Evolutionary conservation across 2,113 vertebrate genomes (phyloP).

Genomic region (Eidolon helvum): DNA sequence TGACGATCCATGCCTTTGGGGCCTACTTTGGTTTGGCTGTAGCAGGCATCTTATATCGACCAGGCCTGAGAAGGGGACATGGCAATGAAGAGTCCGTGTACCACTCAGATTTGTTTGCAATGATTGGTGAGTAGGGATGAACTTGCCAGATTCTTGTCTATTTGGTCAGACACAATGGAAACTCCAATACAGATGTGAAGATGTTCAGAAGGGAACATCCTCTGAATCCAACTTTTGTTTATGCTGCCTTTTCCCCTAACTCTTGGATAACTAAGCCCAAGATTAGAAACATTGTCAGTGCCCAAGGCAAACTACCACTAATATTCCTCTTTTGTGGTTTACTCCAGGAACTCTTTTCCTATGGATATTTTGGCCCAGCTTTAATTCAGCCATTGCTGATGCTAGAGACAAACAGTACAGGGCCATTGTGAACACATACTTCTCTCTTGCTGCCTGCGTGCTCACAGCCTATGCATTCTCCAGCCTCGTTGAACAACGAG

Average conservation of each 20-base stretch:
- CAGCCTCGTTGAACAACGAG: constrained; percentile 89
- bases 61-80: constrained; percentile 85
- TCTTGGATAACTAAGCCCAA: neutral
- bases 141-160: neutral
- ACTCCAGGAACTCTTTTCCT: constrained; percentile 88
- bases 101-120: constrained; percentile 94
- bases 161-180: neutral
- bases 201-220: too few species aligned
- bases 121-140: constrained; percentile 92
- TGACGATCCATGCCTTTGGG: constrained; percentile 96
- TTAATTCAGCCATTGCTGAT: constrained; percentile 92
- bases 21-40: constrained; percentile 96
- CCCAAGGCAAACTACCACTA: neutral
- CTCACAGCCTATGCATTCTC: constrained; percentile 91
- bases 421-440: constrained; percentile 94
- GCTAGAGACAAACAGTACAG: constrained; percentile 18
- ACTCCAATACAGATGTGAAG: neutral
- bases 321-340: neutral
- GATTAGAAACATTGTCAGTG: neutral
- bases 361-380: constrained; percentile 99
- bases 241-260: neutral
- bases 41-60: constrained; percentile 88
- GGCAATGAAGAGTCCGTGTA: constrained; percentile 93
- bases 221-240: neutral
- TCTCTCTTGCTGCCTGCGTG: constrained; percentile 91